phyloP scores from a whole-genome alignment of 2,888 invertebrate genomes.

The Pseudolycoriella hygida region DNA sequence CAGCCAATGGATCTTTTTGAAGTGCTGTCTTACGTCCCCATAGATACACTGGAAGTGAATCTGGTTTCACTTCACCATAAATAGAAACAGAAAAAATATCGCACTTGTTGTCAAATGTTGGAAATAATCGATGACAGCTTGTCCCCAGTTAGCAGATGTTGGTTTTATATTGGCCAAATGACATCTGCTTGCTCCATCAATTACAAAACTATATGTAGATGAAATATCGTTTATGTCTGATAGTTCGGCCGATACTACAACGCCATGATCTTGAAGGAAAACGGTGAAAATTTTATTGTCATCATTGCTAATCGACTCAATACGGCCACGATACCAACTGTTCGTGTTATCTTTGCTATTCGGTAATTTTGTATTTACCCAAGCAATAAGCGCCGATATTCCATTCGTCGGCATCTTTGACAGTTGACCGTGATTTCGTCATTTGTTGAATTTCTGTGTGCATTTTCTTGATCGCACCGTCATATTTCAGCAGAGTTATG shows the following conservation, averaged over 20 bases:
- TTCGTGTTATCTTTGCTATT: constrained; percentile 32
- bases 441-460: constrained; percentile 34
- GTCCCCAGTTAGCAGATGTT: constrained; percentile 38
- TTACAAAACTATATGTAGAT: constrained; percentile 31
- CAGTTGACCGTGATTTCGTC: constrained; percentile 7
- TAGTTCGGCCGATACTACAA: constrained; percentile 33
- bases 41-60: constrained; percentile 41
- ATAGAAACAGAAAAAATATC: constrained; percentile 17
- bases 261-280: constrained; percentile 47
- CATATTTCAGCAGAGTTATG: constrained; percentile 33
- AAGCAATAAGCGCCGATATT: constrained; percentile 33
- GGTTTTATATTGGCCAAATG: constrained; percentile 51
- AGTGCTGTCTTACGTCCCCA: constrained; percentile 43
- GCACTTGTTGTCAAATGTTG: constrained; percentile 33
- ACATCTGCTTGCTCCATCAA: constrained; percentile 44
- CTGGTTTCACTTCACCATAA: constrained; percentile 16
- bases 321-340: constrained; percentile 42
- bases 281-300: constrained; percentile 36
- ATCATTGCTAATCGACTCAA: constrained; percentile 21
- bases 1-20: constrained; percentile 49
- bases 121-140: constrained; percentile 37
- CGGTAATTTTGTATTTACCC: constrained; percentile 25
- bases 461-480: constrained; percentile 30
- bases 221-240: constrained; percentile 32
- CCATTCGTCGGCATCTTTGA: constrained; percentile 28